These are phyloP conservation scores for Drosophila melanica DNA, from an alignment of 1,140 invertebrate species.

Conservation along the genomic window DNA sequence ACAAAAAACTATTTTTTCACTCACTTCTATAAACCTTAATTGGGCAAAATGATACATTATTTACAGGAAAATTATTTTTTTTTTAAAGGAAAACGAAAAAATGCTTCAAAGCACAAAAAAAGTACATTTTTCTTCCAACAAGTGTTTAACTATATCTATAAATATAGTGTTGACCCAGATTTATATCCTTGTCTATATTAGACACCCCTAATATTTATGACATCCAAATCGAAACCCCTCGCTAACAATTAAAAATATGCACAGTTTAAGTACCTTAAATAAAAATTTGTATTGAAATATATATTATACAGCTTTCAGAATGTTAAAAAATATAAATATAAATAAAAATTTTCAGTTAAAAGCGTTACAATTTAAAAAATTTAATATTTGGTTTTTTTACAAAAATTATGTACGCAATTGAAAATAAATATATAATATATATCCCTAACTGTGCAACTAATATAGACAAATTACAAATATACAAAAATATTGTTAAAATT, in stretches of 20 bases:
- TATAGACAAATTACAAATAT: conserved; percentile 24
- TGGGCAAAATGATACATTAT: conserved; percentile 54
- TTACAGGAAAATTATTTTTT: conserved; percentile 68
- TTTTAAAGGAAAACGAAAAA: conserved; percentile 39
- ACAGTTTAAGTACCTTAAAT: conserved; percentile 42
- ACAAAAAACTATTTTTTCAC: conserved; percentile 25
- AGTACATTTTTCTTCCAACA: conserved; percentile 45
- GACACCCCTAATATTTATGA: conserved; percentile 67
- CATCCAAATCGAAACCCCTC: conserved; percentile 26
- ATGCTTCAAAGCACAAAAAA: conserved; percentile 51
- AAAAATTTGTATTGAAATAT: conserved; percentile 23
- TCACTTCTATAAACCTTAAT: conserved; percentile 24
- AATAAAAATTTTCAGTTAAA: conserved; percentile 36
- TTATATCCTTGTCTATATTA: conserved; percentile 81
- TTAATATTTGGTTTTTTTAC: conserved; percentile 34
- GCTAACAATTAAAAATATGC: conserved; percentile 36
- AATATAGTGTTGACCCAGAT: conserved; percentile 67
- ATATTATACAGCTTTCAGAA: conserved; percentile 32
- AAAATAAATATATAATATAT: conserved; percentile 9
- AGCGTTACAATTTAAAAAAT: conserved; percentile 35
- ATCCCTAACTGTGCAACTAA: conserved; percentile 54
- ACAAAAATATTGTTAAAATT: conserved; percentile 33
- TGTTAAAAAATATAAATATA: conserved; percentile 34
- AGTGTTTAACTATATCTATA: conserved; percentile 39
- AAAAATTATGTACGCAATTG: conserved; percentile 13